Evolutionary conservation across 2,888 invertebrate genomes (phyloP).

Genomic region (Elysia crispata): DNA sequence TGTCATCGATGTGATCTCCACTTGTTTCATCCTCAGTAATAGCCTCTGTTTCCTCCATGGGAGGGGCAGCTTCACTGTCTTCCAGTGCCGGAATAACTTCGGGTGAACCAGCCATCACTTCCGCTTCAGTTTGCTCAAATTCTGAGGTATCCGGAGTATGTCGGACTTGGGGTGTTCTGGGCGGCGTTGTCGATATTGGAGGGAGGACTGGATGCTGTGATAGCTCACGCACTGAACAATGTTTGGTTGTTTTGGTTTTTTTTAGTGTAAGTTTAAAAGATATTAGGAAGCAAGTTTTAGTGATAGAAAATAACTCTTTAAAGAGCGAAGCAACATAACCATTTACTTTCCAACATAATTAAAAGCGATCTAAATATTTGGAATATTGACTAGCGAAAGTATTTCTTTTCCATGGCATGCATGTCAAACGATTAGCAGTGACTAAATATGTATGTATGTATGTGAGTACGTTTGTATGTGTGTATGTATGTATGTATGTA

Average conservation of each 20-base stretch:
- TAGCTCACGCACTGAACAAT: conserved; percentile 15
- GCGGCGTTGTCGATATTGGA: conserved; percentile 12
- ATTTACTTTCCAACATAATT: no score
- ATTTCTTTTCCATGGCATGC: no score
- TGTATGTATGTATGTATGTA: conserved; percentile 15
- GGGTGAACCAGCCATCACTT: neutral
- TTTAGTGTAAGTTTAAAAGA: no score
- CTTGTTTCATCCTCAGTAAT: neutral
- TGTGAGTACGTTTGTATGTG: neutral
- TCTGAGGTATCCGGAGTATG: no score
- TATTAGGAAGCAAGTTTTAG: no score
- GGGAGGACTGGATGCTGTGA: conserved; percentile 24
- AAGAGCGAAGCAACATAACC: no score
- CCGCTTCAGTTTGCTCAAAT: neutral
- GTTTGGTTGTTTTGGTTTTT: neutral
- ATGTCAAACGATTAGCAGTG: no score
- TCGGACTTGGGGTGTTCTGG: neutral
- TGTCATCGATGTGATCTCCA: conserved; percentile 12
- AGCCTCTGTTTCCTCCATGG: neutral
- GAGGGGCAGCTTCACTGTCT: conserved; percentile 14
- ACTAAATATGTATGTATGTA: no score
- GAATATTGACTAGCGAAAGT: no score
- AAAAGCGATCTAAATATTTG: no score
- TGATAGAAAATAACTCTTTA: no score
- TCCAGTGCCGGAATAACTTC: conserved; percentile 14